phyloP scores from a whole-genome alignment of 2,113 vertebrate genomes.

The Myotis brandtii region DNA sequence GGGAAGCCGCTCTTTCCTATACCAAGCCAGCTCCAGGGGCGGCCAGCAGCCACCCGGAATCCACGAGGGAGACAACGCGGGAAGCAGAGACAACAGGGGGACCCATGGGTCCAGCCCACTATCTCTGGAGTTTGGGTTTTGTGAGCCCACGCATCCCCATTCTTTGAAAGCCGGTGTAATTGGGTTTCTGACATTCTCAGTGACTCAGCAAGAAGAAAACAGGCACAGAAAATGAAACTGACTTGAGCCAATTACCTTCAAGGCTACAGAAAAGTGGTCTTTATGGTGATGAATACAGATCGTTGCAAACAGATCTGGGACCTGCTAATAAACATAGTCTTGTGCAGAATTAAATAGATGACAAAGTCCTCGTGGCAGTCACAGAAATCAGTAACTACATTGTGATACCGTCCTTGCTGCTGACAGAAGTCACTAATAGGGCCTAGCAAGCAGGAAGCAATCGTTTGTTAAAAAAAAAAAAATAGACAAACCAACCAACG shows the following conservation, averaged over 20 bases:
- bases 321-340: conserved; percentile 1
- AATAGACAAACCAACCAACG: not conserved
- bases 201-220: not conserved
- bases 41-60: not conserved
- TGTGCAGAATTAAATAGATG: not conserved
- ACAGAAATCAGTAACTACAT: not conserved
- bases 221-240: not conserved
- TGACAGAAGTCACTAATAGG: not conserved
- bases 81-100: not conserved
- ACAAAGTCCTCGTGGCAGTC: not conserved
- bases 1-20: not conserved
- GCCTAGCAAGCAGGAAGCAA: not conserved
- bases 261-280: not conserved
- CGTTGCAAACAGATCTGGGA: not conserved
- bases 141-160: not conserved
- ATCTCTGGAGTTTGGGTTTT: not conserved
- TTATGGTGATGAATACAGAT: not conserved
- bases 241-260: not conserved
- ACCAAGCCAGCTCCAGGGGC: not conserved
- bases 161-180: not conserved
- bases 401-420: not conserved
- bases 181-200: not conserved
- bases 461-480: not conserved
- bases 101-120: not conserved
- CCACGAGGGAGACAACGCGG: not conserved